Percentiles rank a stretch among this genome's conserved stretches.
These are phyloP conservation scores for Neotoma lepida DNA, from an alignment of 2,113 vertebrate genomes.

Conservation along the genomic window DNA sequence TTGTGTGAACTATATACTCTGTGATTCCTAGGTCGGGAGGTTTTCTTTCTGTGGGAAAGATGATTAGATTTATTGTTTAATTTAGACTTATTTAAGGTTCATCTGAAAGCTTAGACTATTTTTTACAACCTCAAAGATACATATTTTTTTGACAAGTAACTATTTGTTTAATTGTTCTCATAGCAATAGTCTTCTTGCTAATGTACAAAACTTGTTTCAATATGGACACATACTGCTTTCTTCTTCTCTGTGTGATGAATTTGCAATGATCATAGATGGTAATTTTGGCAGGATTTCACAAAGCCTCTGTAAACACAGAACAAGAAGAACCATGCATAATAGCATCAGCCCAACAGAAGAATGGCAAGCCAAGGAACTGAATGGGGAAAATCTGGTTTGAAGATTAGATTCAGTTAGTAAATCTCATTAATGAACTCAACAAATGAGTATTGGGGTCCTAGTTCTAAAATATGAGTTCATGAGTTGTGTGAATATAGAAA, in stretches of 20 bases:
- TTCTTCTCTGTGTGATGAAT: neutral
- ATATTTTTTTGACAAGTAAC: conserved; percentile 42
- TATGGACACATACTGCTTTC: neutral
- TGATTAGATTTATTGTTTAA: conserved; percentile 52
- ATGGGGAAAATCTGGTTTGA: neutral
- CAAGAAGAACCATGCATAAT: neutral
- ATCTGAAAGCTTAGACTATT: neutral
- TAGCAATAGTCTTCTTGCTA: neutral
- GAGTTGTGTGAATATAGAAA: accelerated
- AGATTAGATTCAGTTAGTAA: neutral
- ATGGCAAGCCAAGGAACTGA: accelerated
- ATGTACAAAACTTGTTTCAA: neutral
- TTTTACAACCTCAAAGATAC: neutral
- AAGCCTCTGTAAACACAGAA: neutral
- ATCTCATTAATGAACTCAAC: neutral
- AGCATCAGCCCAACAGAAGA: neutral
- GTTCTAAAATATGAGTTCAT: neutral
- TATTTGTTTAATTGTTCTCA: neutral
- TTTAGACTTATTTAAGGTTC: conserved; percentile 11
- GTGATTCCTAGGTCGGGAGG: neutral
- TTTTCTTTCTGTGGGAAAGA: conserved; percentile 41
- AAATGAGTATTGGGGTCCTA: neutral
- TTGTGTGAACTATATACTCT: neutral
- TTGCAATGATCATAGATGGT: neutral
- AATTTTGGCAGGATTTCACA: neutral